Percentiles rank a stretch among this genome's conserved stretches.
Conservation (phyloP, 2,113 vertebrate genomes). For the Ctenodactylus gundi region DNA sequence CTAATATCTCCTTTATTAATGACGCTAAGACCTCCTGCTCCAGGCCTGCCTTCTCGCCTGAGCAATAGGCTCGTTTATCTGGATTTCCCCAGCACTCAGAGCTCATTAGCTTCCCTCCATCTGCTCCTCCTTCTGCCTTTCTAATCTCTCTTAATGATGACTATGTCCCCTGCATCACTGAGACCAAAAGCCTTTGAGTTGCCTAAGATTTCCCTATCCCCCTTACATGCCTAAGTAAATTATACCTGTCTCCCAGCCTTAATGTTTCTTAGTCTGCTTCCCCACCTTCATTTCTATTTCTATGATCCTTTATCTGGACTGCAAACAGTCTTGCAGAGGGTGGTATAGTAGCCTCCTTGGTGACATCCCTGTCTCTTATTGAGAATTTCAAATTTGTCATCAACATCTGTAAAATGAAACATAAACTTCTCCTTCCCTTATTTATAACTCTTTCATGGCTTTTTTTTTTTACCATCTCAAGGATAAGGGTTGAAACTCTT, state of each 20-base stretch:
- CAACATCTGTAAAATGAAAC: background rate
- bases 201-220: fast-evolving
- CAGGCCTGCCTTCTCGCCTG: background rate
- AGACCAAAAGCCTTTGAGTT: background rate
- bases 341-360: background rate
- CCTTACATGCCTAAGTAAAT: background rate
- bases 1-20: background rate
- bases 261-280: background rate
- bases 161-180: background rate
- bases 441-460: background rate
- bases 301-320: background rate
- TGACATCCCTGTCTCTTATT: background rate
- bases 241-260: background rate
- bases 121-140: background rate
- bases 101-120: background rate
- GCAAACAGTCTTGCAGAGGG: background rate
- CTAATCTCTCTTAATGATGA: background rate
- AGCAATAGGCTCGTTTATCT: background rate
- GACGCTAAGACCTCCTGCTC: background rate
- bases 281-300: background rate
- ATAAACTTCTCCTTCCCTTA: background rate
- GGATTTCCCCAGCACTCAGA: background rate
- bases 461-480: background rate
- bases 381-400: background rate
- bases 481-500: background rate